These are phyloP conservation scores for Stenolophus ochropezus DNA, from an alignment of 2,888 invertebrate genomes.

Conservation along the genomic window DNA sequence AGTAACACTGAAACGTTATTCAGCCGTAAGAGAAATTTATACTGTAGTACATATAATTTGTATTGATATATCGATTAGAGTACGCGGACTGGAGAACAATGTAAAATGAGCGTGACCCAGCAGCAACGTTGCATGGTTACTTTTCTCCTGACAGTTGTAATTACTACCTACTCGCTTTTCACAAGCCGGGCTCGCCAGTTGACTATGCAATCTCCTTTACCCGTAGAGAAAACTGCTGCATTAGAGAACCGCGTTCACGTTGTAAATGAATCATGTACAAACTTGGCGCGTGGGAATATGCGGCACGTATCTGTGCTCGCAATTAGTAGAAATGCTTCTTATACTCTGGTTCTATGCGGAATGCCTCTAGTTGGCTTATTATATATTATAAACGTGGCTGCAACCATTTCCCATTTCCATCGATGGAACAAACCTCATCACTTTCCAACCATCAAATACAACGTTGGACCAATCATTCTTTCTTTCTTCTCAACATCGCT, in stretches of 20 bases:
- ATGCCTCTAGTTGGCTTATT: slow-evolving; percentile 71
- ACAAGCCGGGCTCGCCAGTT: slow-evolving; percentile 50
- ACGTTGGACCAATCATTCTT: slow-evolving; percentile 58
- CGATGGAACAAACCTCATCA: slow-evolving; percentile 59
- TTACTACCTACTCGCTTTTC: slow-evolving; percentile 45
- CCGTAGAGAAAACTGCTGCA: slow-evolving; percentile 54
- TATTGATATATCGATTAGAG: slow-evolving; percentile 17
- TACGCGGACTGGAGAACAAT: slow-evolving; percentile 57
- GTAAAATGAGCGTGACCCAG: slow-evolving; percentile 31
- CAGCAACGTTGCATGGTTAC: slow-evolving; percentile 52
- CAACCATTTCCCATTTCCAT: slow-evolving; percentile 57
- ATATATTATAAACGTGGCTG: slow-evolving; percentile 48
- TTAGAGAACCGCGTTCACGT: slow-evolving; percentile 52
- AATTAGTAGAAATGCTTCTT: slow-evolving; percentile 57
- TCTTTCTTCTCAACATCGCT: slow-evolving; percentile 61
- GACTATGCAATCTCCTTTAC: slow-evolving; percentile 51
- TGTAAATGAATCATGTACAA: slow-evolving; percentile 52
- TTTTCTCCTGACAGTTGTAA: slow-evolving; percentile 59
- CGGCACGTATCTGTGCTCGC: slow-evolving; percentile 44
- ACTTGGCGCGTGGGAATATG: slow-evolving; percentile 24
- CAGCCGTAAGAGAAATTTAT: background rate
- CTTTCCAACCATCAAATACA: slow-evolving; percentile 58
- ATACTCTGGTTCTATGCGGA: slow-evolving; percentile 69
- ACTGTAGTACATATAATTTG: background rate
- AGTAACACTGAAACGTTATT: slow-evolving; percentile 38